Evolutionary conservation across 2,113 vertebrate species (phyloP).

Genomic region (Pteronura brasiliensis): DNA sequence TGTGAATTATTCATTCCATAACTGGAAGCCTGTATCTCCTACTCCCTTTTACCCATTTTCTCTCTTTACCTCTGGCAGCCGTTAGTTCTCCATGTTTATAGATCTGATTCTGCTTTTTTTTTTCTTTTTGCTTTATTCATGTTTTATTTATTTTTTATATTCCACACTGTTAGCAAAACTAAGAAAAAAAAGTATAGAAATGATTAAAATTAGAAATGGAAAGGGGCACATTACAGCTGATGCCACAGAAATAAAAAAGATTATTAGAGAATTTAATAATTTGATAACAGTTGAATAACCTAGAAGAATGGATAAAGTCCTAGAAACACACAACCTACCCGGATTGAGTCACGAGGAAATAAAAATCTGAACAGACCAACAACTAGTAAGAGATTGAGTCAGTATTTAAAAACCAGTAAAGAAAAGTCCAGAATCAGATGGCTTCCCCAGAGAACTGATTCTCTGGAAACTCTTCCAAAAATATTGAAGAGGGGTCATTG

Average conservation of each 20-base stretch:
- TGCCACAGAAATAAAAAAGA: neutral
- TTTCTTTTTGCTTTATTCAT: neutral
- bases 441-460: neutral
- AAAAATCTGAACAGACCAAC: neutral
- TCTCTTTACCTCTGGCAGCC: neutral
- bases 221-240: neutral
- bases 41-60: neutral
- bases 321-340: neutral
- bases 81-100: neutral
- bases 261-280: neutral
- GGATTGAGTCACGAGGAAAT: neutral
- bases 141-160: neutral
- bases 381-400: neutral
- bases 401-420: neutral
- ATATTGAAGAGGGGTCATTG: neutral
- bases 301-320: neutral
- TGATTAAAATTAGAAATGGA: neutral
- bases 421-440: neutral
- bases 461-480: neutral
- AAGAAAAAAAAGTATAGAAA: neutral
- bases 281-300: neutral
- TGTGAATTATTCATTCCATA: neutral
- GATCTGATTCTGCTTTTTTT: neutral
- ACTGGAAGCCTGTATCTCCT: neutral
- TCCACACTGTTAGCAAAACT: neutral